Evolutionary conservation across 2,113 vertebrate species (phyloP), one percentile per base, ranked within the genome.

Genomic region (Lepus timidus): DNA sequence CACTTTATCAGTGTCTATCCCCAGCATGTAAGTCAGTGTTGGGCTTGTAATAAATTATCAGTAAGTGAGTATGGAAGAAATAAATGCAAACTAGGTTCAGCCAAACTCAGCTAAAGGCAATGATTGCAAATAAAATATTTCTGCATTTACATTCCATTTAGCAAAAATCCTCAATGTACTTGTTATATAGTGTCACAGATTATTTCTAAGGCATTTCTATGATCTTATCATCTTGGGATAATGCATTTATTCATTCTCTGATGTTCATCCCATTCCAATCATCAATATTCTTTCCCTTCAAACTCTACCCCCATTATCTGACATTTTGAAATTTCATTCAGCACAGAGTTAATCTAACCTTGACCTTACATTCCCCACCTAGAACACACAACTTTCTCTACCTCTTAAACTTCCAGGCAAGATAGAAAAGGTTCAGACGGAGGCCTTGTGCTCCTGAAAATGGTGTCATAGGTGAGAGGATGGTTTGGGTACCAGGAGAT

Each of bases 211-310:
- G 73, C 23, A 73, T 71, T n/a, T 93, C 51, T 93, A 12, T 83
- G 23, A 89, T 90, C 44, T 88, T 62, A 80, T 27, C 6, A 74
- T 61, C 62, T 92, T 80, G 10, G 27, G 22, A 88, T 74, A 83
- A 85, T 29, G 10, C 27, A 83, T 27, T 80, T 90, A 68, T 85
- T 92, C 20, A 83, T 85, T 85, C 39, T 90, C 65, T 58, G 74
- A 17, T 10, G 19, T 76, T 61, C 93, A 44, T 9, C 36, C 61
- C 39, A 39, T n/a, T 20, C 44, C 12, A 74, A 89, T 58, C 20
- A 71, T 91, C 49, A 94, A 70, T 23, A 33, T 78, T 33, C 75
- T 81, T 51, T 95, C 86, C 16, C 33, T 95, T 96, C 52, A 80
- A 83, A 90, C 23, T 78, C 52, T 88, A 79, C 33, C 31, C 84